Percentiles rank a stretch among this genome's conserved stretches.
phyloP scores from a whole-genome alignment of 2,113 vertebrate species.

The Gymnorhina tibicen region DNA sequence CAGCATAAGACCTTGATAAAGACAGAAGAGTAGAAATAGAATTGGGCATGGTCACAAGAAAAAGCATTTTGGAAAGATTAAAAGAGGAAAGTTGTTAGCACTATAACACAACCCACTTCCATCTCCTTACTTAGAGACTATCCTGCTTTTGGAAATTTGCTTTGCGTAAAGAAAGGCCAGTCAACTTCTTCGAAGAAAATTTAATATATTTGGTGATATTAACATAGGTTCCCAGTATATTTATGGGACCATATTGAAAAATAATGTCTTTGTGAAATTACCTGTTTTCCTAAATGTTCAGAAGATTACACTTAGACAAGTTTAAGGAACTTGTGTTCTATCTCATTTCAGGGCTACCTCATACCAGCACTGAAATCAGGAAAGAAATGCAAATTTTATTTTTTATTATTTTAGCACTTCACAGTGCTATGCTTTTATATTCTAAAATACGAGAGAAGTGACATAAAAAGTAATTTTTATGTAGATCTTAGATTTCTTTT shows the following conservation, averaged over 20 bases:
- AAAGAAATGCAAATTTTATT: background rate
- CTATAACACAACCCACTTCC: background rate
- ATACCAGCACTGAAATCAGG: background rate
- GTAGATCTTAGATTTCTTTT: background rate
- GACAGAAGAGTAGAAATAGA: background rate
- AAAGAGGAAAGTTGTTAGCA: background rate
- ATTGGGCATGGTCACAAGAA: background rate
- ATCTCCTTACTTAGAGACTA: background rate
- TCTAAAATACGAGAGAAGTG: background rate
- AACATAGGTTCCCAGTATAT: background rate
- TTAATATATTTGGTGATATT: background rate
- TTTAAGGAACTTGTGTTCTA: background rate
- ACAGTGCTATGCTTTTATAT: background rate
- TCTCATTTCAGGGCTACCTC: background rate
- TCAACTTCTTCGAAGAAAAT: background rate
- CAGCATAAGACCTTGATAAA: background rate
- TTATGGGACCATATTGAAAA: background rate
- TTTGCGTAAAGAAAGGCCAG: background rate
- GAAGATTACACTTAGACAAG: background rate
- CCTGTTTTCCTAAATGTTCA: background rate
- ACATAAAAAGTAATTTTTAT: background rate
- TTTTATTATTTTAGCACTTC: background rate
- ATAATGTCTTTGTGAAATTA: background rate
- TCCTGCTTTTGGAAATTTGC: background rate
- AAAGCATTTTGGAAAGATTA: accelerated